Percentiles rank a stretch among this genome's conserved stretches.
These are phyloP conservation scores for Listronotus oregonensis DNA, from an alignment of 1,140 invertebrate genomes.

Conservation along the genomic window DNA sequence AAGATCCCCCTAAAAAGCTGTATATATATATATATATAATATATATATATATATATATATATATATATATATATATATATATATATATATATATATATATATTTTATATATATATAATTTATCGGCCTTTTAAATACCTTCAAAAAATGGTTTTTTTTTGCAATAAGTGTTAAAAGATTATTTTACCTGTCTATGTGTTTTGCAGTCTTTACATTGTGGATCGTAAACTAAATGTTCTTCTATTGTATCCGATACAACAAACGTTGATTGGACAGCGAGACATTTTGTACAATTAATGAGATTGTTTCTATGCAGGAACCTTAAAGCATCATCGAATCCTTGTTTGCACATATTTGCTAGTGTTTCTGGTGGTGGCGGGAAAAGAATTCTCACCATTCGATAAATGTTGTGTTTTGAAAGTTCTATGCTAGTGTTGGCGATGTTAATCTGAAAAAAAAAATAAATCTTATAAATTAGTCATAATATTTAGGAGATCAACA, in stretches of 20 bases:
- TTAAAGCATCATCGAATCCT: slow-evolving; percentile 94
- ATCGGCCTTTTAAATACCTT: no score
- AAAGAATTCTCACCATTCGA: slow-evolving; percentile 87
- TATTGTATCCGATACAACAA: slow-evolving; percentile 70
- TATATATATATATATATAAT: no score
- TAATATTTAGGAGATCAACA: no score
- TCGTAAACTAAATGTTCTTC: slow-evolving; percentile 77
- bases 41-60: no score
- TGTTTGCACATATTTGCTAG: slow-evolving; percentile 95
- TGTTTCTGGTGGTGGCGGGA: slow-evolving; percentile 92
- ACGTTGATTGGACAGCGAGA: slow-evolving; percentile 80
- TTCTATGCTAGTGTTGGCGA: slow-evolving; percentile 95
- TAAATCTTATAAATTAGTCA: neutral
- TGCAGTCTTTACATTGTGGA: slow-evolving; percentile 82
- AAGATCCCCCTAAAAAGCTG: no score
- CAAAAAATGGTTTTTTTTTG: no score
- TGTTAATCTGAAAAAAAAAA: slow-evolving; percentile 72
- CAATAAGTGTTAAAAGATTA: no score
- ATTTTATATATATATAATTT: no score
- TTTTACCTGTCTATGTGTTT: slow-evolving; percentile 78
- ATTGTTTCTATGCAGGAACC: slow-evolving; percentile 91
- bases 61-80: no score
- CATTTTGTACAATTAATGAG: slow-evolving; percentile 85
- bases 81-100: no score
- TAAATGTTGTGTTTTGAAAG: slow-evolving; percentile 91